Evolutionary conservation across 2,888 invertebrate species (phyloP).

Genomic region (Amblyteles armatorius): DNA sequence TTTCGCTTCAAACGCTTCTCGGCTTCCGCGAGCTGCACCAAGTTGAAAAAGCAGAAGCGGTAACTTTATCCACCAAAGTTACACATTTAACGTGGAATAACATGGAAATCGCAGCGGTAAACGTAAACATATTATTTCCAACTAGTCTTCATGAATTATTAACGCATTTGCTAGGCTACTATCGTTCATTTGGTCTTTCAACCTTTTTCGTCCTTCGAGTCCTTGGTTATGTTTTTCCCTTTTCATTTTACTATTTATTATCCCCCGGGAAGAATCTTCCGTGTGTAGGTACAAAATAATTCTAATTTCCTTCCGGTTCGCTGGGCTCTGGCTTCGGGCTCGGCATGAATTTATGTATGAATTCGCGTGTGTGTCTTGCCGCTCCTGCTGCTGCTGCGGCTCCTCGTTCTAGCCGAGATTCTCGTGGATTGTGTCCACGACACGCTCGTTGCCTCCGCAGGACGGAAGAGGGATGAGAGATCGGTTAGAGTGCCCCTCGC

Average conservation of each 20-base stretch:
- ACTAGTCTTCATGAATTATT: conserved; percentile 51
- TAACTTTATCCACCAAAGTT: conserved; percentile 2
- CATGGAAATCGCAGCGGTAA: not conserved
- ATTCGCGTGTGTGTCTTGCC: conserved; percentile 18
- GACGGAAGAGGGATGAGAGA: conserved; percentile 42
- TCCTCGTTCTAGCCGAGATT: conserved; percentile 22
- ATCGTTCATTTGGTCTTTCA: conserved; percentile 17
- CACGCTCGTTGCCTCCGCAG: conserved; percentile 19
- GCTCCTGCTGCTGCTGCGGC: not conserved
- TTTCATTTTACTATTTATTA: conserved; percentile 29
- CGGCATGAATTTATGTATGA: conserved; percentile 69
- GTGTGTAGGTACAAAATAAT: conserved; percentile 68
- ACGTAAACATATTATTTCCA: conserved; percentile 43
- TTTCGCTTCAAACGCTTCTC: conserved; percentile 21
- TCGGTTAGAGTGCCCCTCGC: conserved; percentile 43
- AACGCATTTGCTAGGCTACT: not conserved
- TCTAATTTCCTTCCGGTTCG: conserved; percentile 64
- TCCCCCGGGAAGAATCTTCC: conserved; percentile 23
- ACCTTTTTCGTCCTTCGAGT: not conserved
- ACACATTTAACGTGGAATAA: conserved; percentile 39
- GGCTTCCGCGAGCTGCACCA: not conserved
- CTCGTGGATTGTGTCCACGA: conserved; percentile 51
- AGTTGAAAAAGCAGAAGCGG: conserved; percentile 7
- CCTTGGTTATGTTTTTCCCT: not conserved
- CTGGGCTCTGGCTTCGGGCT: conserved; percentile 23